These are phyloP conservation scores for Oscarella lobularis DNA, from an alignment of 37 sponge, comb jelly and placozoan species.

Conservation along the genomic window DNA sequence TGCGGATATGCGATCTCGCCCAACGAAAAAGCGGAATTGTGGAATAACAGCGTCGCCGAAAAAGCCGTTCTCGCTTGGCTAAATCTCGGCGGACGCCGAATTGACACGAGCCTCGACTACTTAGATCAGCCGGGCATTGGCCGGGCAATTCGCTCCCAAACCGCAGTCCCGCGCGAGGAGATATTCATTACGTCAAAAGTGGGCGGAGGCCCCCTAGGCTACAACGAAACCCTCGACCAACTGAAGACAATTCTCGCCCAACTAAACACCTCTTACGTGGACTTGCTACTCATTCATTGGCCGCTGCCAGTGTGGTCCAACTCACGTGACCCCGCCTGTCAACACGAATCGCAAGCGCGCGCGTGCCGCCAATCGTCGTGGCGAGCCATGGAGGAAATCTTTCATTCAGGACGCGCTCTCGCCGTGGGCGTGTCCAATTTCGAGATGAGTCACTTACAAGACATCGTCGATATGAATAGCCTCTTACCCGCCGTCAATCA, in stretches of 20 bases:
- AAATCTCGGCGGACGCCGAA: constrained; percentile 8
- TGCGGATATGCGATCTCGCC: constrained; percentile 3
- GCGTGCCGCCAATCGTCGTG: constrained; percentile 7
- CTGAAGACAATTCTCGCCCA: background rate
- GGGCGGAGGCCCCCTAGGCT: constrained; percentile 10
- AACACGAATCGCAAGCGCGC: background rate
- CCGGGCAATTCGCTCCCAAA: constrained; percentile 7
- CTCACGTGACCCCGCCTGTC: background rate
- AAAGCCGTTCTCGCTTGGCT: constrained; percentile 13
- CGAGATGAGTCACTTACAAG: constrained; percentile 11
- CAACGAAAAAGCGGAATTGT: constrained; percentile 6
- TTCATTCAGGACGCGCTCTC: constrained; percentile 3
- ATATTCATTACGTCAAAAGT: constrained; percentile 15
- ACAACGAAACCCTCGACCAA: constrained; percentile 11
- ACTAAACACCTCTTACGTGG: constrained; percentile 10
- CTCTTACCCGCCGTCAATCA: constrained; percentile 14
- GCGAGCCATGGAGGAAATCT: constrained; percentile 12
- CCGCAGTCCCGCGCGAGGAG: constrained; percentile 13
- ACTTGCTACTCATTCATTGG: constrained; percentile 19
- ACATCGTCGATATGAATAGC: background rate
- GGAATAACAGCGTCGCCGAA: constrained; percentile 12
- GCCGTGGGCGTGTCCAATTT: constrained; percentile 21
- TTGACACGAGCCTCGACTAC: constrained; percentile 7
- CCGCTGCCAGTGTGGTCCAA: background rate
- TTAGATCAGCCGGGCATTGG: constrained; percentile 8